Evolutionary conservation across 2,113 vertebrate species (phyloP).

Genomic region (Tiliqua scincoides): DNA sequence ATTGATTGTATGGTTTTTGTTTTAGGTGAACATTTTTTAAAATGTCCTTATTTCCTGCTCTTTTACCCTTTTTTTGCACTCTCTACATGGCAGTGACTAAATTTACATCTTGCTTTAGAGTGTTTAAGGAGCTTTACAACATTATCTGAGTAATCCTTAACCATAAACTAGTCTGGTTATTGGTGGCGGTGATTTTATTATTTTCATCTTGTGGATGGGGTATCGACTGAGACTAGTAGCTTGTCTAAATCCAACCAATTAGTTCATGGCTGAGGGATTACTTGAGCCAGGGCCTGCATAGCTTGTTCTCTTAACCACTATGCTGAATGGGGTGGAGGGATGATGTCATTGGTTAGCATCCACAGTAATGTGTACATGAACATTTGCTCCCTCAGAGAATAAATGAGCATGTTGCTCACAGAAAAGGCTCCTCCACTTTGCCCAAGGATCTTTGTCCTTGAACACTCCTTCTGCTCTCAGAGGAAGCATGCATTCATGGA

Average conservation of each 20-base stretch:
- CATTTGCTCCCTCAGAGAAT: too few relatives aligned
- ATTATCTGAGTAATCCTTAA: not conserved
- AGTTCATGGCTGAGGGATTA: not conserved
- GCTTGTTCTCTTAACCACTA: too few relatives aligned
- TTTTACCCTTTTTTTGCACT: not conserved
- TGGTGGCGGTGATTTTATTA: not conserved
- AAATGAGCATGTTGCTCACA: too few relatives aligned
- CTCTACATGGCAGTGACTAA: not conserved
- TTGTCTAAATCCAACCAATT: not conserved
- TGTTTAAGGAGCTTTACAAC: not conserved
- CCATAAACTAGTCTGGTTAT: too few relatives aligned
- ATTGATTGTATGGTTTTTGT: not conserved
- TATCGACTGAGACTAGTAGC: not conserved
- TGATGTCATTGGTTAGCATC: too few relatives aligned
- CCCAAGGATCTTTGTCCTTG: too few relatives aligned
- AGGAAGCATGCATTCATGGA: too few relatives aligned
- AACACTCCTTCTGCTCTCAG: too few relatives aligned
- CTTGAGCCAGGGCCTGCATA: not conserved
- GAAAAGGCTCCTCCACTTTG: too few relatives aligned
- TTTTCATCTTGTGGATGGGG: not conserved
- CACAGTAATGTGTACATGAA: too few relatives aligned
- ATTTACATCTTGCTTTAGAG: not conserved
- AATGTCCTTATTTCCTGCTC: not conserved
- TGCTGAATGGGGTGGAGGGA: not conserved
- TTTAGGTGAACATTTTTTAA: not conserved